Evolutionary conservation across 2,888 invertebrate species (phyloP).

Genomic region (Nebria salina): DNA sequence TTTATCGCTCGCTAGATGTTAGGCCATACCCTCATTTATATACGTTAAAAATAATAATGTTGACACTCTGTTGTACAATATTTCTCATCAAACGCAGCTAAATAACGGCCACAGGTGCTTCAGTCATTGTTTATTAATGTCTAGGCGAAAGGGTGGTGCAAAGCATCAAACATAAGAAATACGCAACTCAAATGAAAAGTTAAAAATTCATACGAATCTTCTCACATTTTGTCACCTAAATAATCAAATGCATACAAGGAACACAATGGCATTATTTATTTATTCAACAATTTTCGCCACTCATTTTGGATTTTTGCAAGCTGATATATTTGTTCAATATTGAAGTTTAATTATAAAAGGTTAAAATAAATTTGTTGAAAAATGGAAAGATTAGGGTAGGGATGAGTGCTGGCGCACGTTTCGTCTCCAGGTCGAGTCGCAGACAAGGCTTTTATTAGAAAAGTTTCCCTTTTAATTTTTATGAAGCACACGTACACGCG

Average conservation of each 20-base stretch:
- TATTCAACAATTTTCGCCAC: too few relatives aligned
- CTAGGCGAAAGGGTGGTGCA: conserved; percentile 12
- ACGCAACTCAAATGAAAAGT: conserved; percentile 25
- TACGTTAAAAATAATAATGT: background rate
- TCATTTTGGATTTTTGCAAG: too few relatives aligned
- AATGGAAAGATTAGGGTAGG: background rate
- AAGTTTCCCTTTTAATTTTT: conserved; percentile 45
- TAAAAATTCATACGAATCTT: conserved; percentile 26
- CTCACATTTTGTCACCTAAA: background rate
- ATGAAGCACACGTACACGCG: conserved; percentile 31
- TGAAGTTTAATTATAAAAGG: background rate
- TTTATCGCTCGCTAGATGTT: background rate
- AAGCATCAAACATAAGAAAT: background rate
- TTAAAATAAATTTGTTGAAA: background rate
- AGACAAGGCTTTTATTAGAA: conserved; percentile 29
- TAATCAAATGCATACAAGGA: background rate
- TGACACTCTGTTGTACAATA: background rate
- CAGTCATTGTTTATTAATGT: conserved; percentile 33
- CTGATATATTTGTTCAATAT: background rate
- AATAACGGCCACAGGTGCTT: conserved; percentile 33
- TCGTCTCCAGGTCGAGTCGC: background rate
- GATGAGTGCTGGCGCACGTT: background rate
- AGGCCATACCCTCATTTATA: background rate
- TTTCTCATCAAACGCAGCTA: background rate
- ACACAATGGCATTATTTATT: background rate